A percentile compares a stretch with the other conserved stretches of the same genome.
Evolutionary conservation across 2,797 vertebrate species (phyloP).

Genomic region (Florisuga fusca): DNA sequence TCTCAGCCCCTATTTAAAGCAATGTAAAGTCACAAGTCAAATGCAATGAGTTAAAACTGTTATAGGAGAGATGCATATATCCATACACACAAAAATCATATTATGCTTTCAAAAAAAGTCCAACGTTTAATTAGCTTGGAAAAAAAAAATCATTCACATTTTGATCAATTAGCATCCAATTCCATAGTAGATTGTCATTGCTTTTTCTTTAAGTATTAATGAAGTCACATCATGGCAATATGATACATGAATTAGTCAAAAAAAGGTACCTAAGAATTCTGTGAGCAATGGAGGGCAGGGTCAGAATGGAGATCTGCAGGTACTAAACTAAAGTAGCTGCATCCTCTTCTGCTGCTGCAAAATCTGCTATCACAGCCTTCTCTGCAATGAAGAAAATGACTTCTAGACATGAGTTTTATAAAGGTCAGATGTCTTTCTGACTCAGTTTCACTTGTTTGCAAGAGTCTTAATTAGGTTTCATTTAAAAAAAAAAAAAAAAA

Average conservation of each 20-base stretch:
- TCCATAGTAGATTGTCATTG: not conserved
- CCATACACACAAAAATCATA: not conserved
- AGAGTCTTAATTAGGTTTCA: not conserved
- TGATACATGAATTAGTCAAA: not conserved
- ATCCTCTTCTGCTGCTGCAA: not conserved
- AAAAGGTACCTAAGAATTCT: not conserved
- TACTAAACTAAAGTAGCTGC: not conserved
- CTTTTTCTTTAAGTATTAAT: not conserved
- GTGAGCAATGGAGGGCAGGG: not conserved
- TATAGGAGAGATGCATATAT: not conserved
- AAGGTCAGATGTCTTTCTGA: not conserved
- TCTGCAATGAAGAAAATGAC: not conserved
- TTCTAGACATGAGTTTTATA: not conserved
- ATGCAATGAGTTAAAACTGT: not conserved
- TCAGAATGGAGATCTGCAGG: not conserved
- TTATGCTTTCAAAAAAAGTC: not conserved
- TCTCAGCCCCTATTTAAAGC: not conserved
- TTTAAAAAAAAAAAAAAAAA: no score
- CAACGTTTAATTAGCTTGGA: not conserved
- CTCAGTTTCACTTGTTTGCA: not conserved
- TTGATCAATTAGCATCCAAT: not conserved
- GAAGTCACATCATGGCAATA: not conserved
- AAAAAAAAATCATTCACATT: not conserved
- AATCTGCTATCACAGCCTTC: not conserved
- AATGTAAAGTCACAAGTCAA: not conserved